Conservation (phyloP, 2,797 vertebrate genomes). For the Rhinella marina region DNA sequence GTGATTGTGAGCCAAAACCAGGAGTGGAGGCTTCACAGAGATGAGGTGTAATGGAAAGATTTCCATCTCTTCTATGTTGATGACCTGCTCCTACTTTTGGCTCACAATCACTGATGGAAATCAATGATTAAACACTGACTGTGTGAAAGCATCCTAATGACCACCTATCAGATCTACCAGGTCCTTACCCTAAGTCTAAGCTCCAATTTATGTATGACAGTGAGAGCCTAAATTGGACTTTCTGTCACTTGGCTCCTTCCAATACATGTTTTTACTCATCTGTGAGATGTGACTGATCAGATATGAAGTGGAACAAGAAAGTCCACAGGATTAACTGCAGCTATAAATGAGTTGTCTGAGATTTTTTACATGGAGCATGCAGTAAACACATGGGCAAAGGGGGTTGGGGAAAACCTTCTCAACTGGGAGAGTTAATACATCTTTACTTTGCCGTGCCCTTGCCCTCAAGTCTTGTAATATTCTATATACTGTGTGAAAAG, state of each 20-base stretch:
- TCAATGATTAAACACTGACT: no score
- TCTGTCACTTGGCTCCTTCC: background rate
- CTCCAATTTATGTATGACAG: background rate
- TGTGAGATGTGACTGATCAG: background rate
- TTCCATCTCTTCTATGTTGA: no score
- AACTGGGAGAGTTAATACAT: constrained; percentile 22
- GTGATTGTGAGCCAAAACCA: no score
- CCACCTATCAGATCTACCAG: background rate
- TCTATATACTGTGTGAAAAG: constrained; percentile 22
- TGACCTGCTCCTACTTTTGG: no score
- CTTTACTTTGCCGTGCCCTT: constrained; percentile 37
- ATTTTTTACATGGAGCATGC: background rate
- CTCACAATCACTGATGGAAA: no score
- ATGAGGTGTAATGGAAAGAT: no score
- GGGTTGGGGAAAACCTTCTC: background rate
- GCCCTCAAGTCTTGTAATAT: constrained; percentile 33
- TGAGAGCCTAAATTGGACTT: background rate
- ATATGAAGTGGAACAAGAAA: background rate
- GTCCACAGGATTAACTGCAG: background rate
- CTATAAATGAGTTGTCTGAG: background rate
- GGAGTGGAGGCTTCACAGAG: no score
- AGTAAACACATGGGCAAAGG: background rate
- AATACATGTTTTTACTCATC: background rate
- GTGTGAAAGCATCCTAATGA: no score
- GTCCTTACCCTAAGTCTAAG: background rate